phyloP scores from a whole-genome alignment of 2,113 vertebrate species.

The Myrmophylax atrothorax region DNA sequence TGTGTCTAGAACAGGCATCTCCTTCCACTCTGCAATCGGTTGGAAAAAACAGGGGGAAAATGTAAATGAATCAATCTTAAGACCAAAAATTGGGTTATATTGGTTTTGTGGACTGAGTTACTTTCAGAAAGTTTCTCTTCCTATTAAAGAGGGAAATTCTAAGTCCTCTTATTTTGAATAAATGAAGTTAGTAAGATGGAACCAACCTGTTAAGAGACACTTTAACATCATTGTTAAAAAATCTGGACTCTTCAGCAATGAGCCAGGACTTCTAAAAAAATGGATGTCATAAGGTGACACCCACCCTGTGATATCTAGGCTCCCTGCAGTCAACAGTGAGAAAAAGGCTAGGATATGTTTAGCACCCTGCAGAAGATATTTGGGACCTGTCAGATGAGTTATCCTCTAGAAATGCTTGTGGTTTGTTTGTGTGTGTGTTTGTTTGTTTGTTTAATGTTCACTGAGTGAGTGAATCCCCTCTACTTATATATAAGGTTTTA shows the following conservation, averaged over 20 bases:
- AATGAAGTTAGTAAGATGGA: background rate
- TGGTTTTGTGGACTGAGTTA: background rate
- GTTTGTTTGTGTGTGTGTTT: too few species aligned
- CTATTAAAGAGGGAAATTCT: background rate
- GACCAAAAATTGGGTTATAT: background rate
- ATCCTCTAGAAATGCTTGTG: background rate
- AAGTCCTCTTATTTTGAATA: background rate
- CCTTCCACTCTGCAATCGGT: background rate
- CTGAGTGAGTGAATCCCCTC: background rate
- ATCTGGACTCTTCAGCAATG: background rate
- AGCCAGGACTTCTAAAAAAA: background rate
- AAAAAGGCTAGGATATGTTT: background rate
- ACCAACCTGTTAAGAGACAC: background rate
- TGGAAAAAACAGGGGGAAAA: background rate
- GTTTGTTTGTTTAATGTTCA: rapidly evolving
- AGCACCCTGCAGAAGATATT: background rate
- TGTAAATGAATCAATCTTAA: background rate
- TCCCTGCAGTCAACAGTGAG: background rate
- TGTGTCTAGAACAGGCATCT: background rate
- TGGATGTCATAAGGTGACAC: background rate
- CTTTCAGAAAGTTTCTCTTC: background rate
- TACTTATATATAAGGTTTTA: background rate
- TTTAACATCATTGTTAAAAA: background rate
- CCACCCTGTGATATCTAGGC: background rate
- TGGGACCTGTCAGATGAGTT: background rate